These are phyloP conservation scores for Caenorhabditis plicata DNA, from an alignment of 2,888 invertebrate genomes.

Conservation along the genomic window DNA sequence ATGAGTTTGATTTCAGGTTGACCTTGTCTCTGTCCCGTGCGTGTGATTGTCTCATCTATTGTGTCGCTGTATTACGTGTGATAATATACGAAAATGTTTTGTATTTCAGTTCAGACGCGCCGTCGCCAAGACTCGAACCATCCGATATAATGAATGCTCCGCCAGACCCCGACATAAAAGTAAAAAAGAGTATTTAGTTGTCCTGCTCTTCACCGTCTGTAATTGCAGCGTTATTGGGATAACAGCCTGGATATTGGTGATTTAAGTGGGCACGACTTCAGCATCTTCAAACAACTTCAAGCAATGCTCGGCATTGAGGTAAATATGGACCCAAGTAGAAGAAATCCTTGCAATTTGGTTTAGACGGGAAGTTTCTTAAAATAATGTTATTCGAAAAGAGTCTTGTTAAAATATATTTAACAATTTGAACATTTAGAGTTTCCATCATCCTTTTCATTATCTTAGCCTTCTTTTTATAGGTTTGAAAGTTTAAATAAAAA, in stretches of 20 bases:
- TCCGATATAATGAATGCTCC: slow-evolving; percentile 27
- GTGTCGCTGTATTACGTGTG: neutral
- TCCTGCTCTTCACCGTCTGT: neutral
- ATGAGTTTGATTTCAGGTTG: slow-evolving; percentile 33
- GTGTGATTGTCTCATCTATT: neutral
- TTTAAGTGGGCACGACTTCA: slow-evolving; percentile 35
- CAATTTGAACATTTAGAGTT: too few relatives aligned
- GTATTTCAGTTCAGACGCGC: slow-evolving; percentile 40
- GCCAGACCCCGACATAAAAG: slow-evolving; percentile 33
- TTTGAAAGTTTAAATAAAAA: too few relatives aligned
- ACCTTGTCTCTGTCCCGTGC: neutral
- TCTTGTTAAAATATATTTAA: too few relatives aligned
- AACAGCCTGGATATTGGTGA: slow-evolving; percentile 43
- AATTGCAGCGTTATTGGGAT: slow-evolving; percentile 35
- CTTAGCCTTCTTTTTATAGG: too few relatives aligned
- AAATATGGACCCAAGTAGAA: neutral
- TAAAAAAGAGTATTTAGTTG: neutral
- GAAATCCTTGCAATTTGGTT: slow-evolving; percentile 5
- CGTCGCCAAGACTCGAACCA: slow-evolving; percentile 33
- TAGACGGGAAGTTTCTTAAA: too few relatives aligned
- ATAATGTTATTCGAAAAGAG: too few relatives aligned
- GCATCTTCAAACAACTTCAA: slow-evolving; percentile 41
- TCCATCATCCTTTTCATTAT: too few relatives aligned
- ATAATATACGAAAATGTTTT: neutral
- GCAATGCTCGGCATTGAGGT: slow-evolving; percentile 61